phyloP scores from a whole-genome alignment of 2,113 vertebrate species.

The Neotoma lepida region DNA sequence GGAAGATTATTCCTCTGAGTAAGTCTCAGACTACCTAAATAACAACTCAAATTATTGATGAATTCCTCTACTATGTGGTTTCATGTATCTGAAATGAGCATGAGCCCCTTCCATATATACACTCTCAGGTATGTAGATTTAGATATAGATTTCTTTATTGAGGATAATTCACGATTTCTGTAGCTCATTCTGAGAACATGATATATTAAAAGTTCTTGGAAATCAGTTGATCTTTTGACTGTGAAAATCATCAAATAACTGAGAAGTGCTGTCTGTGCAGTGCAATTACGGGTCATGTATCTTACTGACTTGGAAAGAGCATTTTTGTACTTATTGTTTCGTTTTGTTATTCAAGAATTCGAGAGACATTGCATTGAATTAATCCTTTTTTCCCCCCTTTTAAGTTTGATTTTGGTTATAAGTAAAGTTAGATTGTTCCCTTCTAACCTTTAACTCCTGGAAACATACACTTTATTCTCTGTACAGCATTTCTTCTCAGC shows the following conservation, averaged over 20 bases:
- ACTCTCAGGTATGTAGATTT: neutral
- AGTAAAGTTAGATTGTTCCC: neutral
- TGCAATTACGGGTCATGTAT: neutral
- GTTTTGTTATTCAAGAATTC: neutral
- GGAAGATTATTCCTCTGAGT: neutral
- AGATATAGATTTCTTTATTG: conserved; percentile 41
- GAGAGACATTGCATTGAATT: neutral
- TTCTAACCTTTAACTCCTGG: neutral
- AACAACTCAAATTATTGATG: neutral
- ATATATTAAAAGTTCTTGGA: neutral
- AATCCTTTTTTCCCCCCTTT: neutral
- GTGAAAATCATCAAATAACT: conserved; percentile 49
- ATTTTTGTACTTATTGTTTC: neutral
- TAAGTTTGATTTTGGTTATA: neutral
- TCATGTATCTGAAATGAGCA: neutral
- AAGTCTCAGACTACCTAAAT: neutral
- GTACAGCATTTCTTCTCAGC: neutral
- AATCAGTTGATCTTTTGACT: conserved; percentile 5
- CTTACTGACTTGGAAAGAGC: conserved; percentile 42
- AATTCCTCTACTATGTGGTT: conserved; percentile 11
- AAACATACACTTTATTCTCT: neutral
- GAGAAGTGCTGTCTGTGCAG: neutral
- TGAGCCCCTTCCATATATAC: conserved; percentile 6
- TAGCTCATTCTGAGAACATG: conserved; percentile 11
- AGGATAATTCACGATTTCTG: conserved; percentile 34